A percentile compares a stretch with the other conserved stretches of the same genome.
Evolutionary conservation across 2,888 invertebrate species (phyloP).

Genomic region (Xanthorhoe spadicearia): DNA sequence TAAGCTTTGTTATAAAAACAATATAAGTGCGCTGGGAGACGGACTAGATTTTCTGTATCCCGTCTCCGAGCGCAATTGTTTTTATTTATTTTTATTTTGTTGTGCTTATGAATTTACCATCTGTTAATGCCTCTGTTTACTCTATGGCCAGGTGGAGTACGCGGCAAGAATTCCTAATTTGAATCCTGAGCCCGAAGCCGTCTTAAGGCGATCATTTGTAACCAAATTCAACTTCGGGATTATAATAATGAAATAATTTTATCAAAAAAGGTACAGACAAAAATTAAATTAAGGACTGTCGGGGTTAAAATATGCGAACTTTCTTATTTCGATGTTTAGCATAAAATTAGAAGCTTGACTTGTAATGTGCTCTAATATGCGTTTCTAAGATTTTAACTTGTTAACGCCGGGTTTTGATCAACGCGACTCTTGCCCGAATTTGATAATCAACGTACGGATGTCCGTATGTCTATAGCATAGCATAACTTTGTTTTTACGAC

Average conservation of each 20-base stretch:
- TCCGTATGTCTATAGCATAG: too few species aligned
- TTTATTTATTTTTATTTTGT: too few species aligned
- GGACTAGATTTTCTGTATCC: too few species aligned
- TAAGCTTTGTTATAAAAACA: too few species aligned
- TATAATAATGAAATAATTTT: constrained; percentile 46
- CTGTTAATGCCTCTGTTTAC: not conserved
- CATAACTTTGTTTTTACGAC: too few species aligned
- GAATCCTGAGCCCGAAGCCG: constrained; percentile 13
- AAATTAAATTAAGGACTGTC: constrained; percentile 21
- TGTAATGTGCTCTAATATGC: constrained; percentile 1
- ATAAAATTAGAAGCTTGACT: constrained; percentile 10
- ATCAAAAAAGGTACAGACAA: constrained; percentile 27
- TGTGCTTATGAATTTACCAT: too few species aligned
- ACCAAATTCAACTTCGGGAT: constrained; percentile 41
- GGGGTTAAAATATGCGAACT: constrained; percentile 22
- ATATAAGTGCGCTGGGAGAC: too few species aligned
- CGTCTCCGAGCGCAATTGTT: too few species aligned
- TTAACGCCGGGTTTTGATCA: not conserved
- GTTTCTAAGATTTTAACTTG: not conserved
- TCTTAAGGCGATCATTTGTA: constrained; percentile 30
- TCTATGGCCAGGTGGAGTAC: constrained; percentile 25
- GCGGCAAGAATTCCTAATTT: constrained; percentile 29
- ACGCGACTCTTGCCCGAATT: too few species aligned
- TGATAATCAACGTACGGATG: too few species aligned
- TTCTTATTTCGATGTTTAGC: constrained; percentile 19